Evolutionary conservation across 35 echinoderm and acorn worm genomes (phyloP).

Genomic region (Anneissia japonica): DNA sequence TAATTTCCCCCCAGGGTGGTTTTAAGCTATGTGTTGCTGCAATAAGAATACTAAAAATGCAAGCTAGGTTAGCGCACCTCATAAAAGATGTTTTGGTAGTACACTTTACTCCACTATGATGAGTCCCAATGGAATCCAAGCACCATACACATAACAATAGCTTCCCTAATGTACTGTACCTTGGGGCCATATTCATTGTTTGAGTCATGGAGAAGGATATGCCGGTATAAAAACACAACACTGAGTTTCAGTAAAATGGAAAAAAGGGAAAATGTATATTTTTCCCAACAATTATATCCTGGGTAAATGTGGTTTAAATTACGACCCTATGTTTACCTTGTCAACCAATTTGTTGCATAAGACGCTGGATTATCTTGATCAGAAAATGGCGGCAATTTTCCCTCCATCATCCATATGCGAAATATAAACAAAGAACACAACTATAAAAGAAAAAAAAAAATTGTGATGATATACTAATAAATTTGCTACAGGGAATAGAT

Average conservation of each 20-base stretch:
- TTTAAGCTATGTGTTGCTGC: not conserved
- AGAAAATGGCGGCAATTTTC: conserved; percentile 64
- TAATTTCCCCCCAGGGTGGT: not conserved
- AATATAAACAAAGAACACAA: conserved; percentile 30
- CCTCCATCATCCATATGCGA: conserved; percentile 53
- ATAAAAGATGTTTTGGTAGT: not conserved
- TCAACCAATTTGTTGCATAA: conserved; percentile 48
- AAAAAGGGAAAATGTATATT: too few species aligned
- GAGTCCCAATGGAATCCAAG: not conserved
- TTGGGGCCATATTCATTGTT: not conserved
- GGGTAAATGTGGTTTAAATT: not conserved
- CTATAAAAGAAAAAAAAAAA: conserved; percentile 33
- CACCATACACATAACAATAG: not conserved
- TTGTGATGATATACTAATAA: too few species aligned
- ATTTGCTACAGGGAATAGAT: too few species aligned
- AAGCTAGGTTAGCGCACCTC: not conserved
- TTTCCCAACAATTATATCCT: too few species aligned
- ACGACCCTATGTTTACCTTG: conserved; percentile 36
- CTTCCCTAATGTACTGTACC: not conserved
- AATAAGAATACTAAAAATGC: not conserved
- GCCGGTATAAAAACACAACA: not conserved
- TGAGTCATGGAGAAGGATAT: not conserved
- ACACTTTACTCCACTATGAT: not conserved
- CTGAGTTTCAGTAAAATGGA: not conserved
- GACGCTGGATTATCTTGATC: conserved; percentile 91